Evolutionary conservation across 2,888 invertebrate genomes (phyloP), one percentile per base, ranked within the genome.

Genomic region (Heliconius aoede): DNA sequence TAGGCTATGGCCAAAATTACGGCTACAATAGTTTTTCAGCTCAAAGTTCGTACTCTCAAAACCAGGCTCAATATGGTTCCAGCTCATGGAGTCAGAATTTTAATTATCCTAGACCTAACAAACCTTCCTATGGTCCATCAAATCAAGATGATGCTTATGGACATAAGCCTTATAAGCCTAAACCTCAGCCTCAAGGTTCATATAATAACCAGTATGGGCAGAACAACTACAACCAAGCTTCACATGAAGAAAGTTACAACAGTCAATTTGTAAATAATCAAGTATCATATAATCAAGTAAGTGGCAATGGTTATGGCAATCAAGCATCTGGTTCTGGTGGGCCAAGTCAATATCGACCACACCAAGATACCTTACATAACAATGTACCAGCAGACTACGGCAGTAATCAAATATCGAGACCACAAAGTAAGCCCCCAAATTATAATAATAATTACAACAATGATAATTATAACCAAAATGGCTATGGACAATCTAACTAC

Each of bases 211-310:
- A 80, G 21, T 75, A 80, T 32, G 79, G 79, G 65, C 77, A 80
- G 58, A 74, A 55, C 68, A 67, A 36, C 61, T 76, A 79, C 32
- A 79, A 73, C 55, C 84, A 83, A 78, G 81, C 76, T 7, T 80
- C 81, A 9, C 83, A 84, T 76, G 84, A 80, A 32, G 80, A 81
- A 67, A 80, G 40, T 51, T 73, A 82, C 28, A 76, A 72, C 21
- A 60, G 40, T 15, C 72, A 72, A 55, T 69, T 69, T 32, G 13
- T 55, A 46, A 32, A 46, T 69, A 55, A 32, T 55, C 55, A 69
- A 69, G 55, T 32, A n/a, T 28, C 78, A 26, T 76, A 75, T 21
- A 80, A 77, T 46, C 81, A 80, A 60, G 77, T 74, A 18, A 76
- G 78, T 64, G 68, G 60, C 71, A 77, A 72, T 64, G 78, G 73